phyloP scores from a whole-genome alignment of 2,797 vertebrate genomes.

The Coccyzus lansbergi region DNA sequence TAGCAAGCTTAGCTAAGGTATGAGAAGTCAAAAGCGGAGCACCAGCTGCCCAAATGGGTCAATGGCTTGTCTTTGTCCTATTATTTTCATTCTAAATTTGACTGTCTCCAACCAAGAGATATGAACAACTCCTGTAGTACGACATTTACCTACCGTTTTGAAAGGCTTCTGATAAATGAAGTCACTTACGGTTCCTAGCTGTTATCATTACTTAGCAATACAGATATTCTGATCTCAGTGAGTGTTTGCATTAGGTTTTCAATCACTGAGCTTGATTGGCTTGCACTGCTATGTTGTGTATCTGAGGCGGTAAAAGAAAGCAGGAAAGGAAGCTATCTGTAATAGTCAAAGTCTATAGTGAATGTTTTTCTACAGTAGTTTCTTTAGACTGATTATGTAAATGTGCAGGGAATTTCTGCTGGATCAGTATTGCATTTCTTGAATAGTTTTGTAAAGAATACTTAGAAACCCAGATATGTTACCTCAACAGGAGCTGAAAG shows the following conservation, averaged over 20 bases:
- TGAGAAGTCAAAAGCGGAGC: neutral
- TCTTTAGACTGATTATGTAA: neutral
- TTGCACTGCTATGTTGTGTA: neutral
- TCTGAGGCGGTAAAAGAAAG: neutral
- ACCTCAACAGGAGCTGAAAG: neutral
- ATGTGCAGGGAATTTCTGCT: neutral
- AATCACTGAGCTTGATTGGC: neutral
- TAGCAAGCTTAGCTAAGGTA: neutral
- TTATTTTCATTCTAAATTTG: neutral
- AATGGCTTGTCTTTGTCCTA: neutral
- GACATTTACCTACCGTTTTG: neutral
- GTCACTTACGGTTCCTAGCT: neutral
- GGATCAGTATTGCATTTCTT: neutral
- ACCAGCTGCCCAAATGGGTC: neutral
- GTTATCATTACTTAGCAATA: neutral
- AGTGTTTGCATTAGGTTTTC: neutral
- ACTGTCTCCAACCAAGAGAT: neutral
- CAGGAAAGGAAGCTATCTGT: neutral
- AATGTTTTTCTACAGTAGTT: neutral
- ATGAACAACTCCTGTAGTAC: neutral
- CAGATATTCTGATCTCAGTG: neutral
- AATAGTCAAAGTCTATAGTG: neutral
- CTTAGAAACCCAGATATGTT: neutral
- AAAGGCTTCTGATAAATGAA: neutral
- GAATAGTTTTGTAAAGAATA: neutral